Evolutionary conservation across 1,140 invertebrate species (phyloP).

Genomic region (Aphidius gifuensis): DNA sequence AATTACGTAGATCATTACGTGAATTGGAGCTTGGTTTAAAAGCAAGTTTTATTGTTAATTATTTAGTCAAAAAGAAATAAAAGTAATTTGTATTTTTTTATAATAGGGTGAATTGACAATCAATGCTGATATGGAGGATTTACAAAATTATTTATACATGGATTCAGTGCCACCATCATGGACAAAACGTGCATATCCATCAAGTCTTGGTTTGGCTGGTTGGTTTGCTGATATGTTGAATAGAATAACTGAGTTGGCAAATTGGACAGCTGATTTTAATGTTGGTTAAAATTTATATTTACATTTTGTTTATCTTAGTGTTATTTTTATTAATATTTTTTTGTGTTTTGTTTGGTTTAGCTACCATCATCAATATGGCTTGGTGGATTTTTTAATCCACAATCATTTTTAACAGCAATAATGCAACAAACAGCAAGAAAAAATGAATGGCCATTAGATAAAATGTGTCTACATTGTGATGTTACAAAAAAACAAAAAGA

Average conservation of each 20-base stretch:
- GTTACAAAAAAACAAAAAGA: constrained; percentile 89
- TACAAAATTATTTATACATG: constrained; percentile 81
- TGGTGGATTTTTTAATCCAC: constrained; percentile 93
- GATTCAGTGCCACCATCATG: constrained; percentile 82
- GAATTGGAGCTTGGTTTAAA: constrained; percentile 87
- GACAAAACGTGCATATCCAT: constrained; percentile 85
- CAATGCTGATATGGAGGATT: constrained; percentile 85
- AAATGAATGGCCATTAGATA: constrained; percentile 93
- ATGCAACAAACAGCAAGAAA: constrained; percentile 95
- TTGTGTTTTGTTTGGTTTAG: constrained; percentile 37
- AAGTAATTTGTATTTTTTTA: not conserved
- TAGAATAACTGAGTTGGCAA: constrained; percentile 74
- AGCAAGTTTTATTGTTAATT: constrained; percentile 48
- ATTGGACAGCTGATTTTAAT: constrained; percentile 76
- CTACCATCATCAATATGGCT: constrained; percentile 87
- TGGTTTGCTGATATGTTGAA: constrained; percentile 87
- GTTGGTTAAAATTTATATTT: constrained; percentile 38
- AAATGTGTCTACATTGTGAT: constrained; percentile 92
- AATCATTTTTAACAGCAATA: constrained; percentile 93
- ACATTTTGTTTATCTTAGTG: not conserved
- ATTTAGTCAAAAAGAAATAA: not conserved
- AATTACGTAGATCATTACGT: constrained; percentile 76
- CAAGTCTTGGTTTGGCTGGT: constrained; percentile 73
- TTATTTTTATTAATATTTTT: not conserved
- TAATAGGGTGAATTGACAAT: constrained; percentile 86